phyloP scores from a whole-genome alignment of 1,140 invertebrate species.

The Formica selysi region DNA sequence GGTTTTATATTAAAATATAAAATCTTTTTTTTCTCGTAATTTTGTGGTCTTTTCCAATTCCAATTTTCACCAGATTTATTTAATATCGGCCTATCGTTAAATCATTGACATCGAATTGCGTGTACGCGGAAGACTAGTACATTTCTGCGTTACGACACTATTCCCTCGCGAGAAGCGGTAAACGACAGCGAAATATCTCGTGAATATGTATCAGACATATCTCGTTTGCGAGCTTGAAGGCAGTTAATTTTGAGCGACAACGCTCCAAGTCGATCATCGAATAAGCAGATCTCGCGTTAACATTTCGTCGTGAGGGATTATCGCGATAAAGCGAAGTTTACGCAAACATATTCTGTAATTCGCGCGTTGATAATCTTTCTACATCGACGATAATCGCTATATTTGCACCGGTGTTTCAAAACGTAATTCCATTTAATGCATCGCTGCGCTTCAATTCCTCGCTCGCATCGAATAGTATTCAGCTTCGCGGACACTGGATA shows the following conservation, averaged over 20 bases:
- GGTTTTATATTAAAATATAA: not conserved
- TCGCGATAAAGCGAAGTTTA: not conserved
- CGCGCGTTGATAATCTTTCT: conserved; percentile 35
- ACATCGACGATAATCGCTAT: conserved; percentile 8
- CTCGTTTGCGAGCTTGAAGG: not conserved
- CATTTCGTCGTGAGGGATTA: not conserved
- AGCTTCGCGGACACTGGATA: not conserved
- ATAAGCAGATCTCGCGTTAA: not conserved
- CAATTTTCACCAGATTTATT: conserved; percentile 16
- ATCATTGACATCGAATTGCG: conserved; percentile 32
- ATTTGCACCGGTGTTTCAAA: conserved; percentile 40
- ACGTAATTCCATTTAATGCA: conserved; percentile 31
- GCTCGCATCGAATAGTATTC: not conserved
- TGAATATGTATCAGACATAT: not conserved
- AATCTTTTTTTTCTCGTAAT: not conserved
- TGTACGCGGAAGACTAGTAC: conserved; percentile 12
- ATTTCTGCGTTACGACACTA: conserved; percentile 26
- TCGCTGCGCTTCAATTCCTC: conserved; percentile 10
- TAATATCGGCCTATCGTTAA: conserved; percentile 11
- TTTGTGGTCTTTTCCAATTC: conserved; percentile 38
- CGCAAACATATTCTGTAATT: conserved; percentile 16
- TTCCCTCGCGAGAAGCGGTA: not conserved
- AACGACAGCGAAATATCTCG: not conserved
- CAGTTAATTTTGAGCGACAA: conserved; percentile 27
- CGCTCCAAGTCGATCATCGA: not conserved